These are phyloP conservation scores for Cyphomyrus discorhynchus DNA, from an alignment of 2,113 vertebrate genomes.

Conservation along the genomic window DNA sequence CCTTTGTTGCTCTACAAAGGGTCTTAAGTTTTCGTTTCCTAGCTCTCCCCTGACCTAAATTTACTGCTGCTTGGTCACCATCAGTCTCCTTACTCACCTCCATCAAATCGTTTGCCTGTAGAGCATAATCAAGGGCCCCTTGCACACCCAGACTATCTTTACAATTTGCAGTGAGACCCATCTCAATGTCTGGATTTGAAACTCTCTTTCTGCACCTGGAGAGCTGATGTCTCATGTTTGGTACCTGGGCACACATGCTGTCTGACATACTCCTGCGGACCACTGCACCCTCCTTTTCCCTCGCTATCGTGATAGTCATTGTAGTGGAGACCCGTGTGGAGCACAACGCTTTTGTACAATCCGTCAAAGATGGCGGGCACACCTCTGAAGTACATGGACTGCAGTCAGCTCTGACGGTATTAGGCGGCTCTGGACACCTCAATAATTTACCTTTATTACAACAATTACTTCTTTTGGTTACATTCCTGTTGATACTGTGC, in stretches of 20 bases:
- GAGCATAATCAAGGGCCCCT: not conserved
- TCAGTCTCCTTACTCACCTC: not conserved
- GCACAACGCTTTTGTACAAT: not conserved
- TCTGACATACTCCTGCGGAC: not conserved
- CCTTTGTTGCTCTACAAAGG: not conserved
- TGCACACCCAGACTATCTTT: not conserved
- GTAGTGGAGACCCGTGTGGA: not conserved
- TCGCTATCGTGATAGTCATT: not conserved
- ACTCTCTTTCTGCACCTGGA: not conserved
- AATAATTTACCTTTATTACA: not conserved
- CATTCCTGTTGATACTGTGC: not conserved
- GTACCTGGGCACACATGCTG: not conserved
- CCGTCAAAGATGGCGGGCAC: not conserved
- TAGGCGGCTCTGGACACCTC: not conserved
- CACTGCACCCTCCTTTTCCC: not conserved
- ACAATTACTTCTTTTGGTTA: not conserved
- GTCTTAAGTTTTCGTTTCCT: not conserved
- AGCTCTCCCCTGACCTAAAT: not conserved
- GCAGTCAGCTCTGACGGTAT: not conserved
- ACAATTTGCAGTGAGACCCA: not conserved
- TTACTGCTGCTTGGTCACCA: not conserved
- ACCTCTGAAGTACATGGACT: not conserved
- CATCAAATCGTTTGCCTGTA: not conserved
- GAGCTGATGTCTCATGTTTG: not conserved
- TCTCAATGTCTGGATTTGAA: not conserved